These are phyloP conservation scores for Coreoperca whiteheadi DNA, from an alignment of 2,113 vertebrate genomes.

Conservation along the genomic window DNA sequence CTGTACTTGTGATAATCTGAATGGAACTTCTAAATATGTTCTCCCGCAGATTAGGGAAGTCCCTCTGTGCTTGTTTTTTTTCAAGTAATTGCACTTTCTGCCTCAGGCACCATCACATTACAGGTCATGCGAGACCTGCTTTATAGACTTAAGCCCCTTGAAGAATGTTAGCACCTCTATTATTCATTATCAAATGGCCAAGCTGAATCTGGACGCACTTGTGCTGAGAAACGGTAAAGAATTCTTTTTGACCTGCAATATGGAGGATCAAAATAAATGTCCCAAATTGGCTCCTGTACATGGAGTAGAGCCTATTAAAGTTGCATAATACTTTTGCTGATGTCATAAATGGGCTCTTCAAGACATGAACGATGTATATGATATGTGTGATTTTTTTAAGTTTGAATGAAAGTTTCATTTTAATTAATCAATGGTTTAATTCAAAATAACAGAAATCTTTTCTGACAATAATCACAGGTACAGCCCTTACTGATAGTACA, in stretches of 20 bases:
- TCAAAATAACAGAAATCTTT: not conserved
- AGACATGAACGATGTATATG: not conserved
- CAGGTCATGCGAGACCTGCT: conserved; percentile 70
- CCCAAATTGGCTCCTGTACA: not conserved
- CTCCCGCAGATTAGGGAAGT: conserved; percentile 24
- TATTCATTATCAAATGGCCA: conserved; percentile 59
- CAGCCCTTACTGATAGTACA: not conserved
- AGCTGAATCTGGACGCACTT: conserved; percentile 44
- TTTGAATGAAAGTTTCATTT: not conserved
- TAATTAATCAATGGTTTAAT: not conserved
- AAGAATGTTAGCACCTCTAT: conserved; percentile 61
- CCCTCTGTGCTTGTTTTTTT: conserved; percentile 42
- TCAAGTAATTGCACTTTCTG: conserved; percentile 75
- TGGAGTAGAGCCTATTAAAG: conserved; percentile 1
- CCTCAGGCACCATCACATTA: conserved; percentile 65
- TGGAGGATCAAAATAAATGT: conserved; percentile 29
- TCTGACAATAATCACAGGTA: not conserved
- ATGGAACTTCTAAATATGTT: conserved; percentile 30
- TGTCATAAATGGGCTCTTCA: not conserved
- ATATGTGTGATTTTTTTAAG: not conserved
- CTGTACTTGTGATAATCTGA: conserved; percentile 8
- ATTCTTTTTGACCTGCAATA: conserved; percentile 3
- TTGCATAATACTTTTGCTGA: not conserved
- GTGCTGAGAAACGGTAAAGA: not conserved
- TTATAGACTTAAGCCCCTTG: conserved; percentile 62